Evolutionary conservation across 2,888 invertebrate genomes (phyloP).

Genomic region (Parapristionchus giblindavisi): DNA sequence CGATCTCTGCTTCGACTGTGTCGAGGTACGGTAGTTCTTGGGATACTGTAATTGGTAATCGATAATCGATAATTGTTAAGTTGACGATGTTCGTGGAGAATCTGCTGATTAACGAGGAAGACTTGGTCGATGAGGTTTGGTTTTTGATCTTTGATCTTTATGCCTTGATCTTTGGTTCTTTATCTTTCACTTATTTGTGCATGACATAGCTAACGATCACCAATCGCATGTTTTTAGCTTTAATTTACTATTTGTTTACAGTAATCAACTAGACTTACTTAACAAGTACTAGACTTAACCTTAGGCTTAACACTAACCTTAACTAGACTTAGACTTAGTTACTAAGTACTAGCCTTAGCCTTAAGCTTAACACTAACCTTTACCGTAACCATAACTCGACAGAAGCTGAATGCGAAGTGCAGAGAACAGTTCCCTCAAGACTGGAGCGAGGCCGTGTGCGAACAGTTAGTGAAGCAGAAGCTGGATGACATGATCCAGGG

Average conservation of each 20-base stretch:
- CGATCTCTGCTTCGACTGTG: slow-evolving; percentile 11
- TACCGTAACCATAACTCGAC: neutral
- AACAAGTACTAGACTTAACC: too few species aligned
- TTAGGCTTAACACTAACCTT: too few species aligned
- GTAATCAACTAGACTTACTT: too few species aligned
- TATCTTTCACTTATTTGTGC: too few species aligned
- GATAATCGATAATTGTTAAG: neutral
- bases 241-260: too few species aligned
- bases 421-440: slow-evolving; percentile 14
- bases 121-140: neutral
- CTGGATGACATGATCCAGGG: slow-evolving; percentile 19
- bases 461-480: slow-evolving; percentile 3
- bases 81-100: slow-evolving; percentile 13
- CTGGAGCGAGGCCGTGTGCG: slow-evolving; percentile 13
- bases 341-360: too few species aligned
- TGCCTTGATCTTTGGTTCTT: too few species aligned
- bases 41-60: neutral
- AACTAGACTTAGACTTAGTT: too few species aligned
- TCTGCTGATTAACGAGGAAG: slow-evolving; percentile 6
- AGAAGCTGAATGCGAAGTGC: slow-evolving; percentile 18
- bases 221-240: too few species aligned
- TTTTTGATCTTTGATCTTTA: too few species aligned
- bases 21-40: neutral
- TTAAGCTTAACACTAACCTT: too few species aligned
- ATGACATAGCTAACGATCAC: too few species aligned